Base-by-base conservation (phyloP, 2,797 vertebrate genomes). In the Anguilla megastoma region DNA sequence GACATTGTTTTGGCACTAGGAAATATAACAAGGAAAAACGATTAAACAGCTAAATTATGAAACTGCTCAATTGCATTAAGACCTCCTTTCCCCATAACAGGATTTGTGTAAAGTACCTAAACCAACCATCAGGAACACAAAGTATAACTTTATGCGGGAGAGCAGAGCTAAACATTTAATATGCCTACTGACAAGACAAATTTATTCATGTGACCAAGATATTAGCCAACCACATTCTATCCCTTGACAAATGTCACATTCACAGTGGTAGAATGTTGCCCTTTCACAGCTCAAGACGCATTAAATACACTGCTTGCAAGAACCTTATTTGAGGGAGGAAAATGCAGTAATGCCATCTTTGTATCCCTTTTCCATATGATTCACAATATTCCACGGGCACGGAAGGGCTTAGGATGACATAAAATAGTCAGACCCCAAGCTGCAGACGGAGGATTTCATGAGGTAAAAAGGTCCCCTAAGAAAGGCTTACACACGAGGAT, bases 131-230 rank as follows among this genome's bases (percentile, higher is more conserved):
- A 14, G 9, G 12, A 84, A 54, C 3, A 2, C 14, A 41, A 82
- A 27, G n/a, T 14, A 84, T 4, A 84, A 84, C 16, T 50, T 82
- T 24, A 16, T 14, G 12, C 21, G 10, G 9, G 14, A 84, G 24
- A 30, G 45, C 82, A 33, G 24, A 52, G 50, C 21, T 52, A 54
- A 84, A 30, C 82, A 14, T 84, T 84, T 54, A 56, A 54, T 30
- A 84, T 27, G 48, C 24, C 16, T 54, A n/a, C 50, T 84, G 50
- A 52, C 24, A 48, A 82, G 41, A 82, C 24, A 58, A n/a, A 84
- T 84, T 16, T 56, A 84, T 18, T 54, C 52, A 84, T 84, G 79
- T n/a, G 80, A 83, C 16, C 45, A 12, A 83, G 80, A 83, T 27
- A 52, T 84, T 84, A 30, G 83, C n/a, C 27, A 10, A 30, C 30